phyloP scores from a whole-genome alignment of 2,888 invertebrate genomes.

The Itoplectis maculator region DNA sequence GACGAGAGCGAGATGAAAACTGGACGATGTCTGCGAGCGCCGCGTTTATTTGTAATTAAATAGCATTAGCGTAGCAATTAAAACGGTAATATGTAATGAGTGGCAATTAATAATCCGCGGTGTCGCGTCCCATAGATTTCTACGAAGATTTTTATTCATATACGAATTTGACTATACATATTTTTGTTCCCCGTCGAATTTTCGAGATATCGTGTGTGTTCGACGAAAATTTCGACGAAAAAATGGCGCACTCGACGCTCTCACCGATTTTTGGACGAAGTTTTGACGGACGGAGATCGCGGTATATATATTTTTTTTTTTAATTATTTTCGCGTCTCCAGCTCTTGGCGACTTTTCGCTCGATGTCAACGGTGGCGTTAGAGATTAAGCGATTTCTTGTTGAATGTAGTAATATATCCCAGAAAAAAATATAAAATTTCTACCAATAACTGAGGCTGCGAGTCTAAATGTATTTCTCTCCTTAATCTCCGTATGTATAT shows the following conservation, averaged over 20 bases:
- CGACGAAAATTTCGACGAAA: constrained; percentile 13
- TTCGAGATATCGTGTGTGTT: too few relatives aligned
- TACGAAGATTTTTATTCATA: constrained; percentile 63
- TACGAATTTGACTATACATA: constrained; percentile 21
- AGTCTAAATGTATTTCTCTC: too few relatives aligned
- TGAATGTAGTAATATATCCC: constrained; percentile 43
- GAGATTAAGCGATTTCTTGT: constrained; percentile 40
- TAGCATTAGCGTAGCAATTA: constrained; percentile 28
- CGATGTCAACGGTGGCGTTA: constrained; percentile 28
- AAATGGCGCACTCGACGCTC: too few relatives aligned
- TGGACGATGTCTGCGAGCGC: constrained; percentile 19
- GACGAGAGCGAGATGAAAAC: neutral
- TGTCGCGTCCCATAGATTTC: constrained; percentile 52
- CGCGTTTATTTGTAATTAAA: constrained; percentile 45
- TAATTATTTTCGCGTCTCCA: neutral
- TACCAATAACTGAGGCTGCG: constrained; percentile 41
- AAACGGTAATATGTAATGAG: constrained; percentile 39
- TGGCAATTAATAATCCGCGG: constrained; percentile 30
- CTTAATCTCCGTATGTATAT: too few relatives aligned
- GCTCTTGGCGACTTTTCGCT: constrained; percentile 14
- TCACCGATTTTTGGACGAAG: constrained; percentile 1
- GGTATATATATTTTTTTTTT: neutral
- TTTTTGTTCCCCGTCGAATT: constrained; percentile 35
- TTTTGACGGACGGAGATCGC: neutral
- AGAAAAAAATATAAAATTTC: constrained; percentile 56